phyloP scores from a whole-genome alignment of 2,113 vertebrate species.

The Eonycteris spelaea region DNA sequence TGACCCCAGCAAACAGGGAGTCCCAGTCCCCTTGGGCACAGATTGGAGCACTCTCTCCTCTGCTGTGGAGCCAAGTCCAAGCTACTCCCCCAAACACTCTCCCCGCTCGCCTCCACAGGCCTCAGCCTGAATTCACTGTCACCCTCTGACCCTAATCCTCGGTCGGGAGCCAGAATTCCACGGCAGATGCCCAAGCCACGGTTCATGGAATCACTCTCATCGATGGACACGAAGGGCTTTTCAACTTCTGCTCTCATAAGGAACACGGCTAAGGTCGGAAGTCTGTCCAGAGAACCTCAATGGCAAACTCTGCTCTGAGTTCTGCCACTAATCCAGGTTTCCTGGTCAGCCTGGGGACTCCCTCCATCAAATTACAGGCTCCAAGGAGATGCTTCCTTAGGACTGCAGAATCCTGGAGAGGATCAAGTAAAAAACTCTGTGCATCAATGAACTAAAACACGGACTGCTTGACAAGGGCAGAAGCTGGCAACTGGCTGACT shows the following conservation, averaged over 20 bases:
- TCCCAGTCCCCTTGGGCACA: neutral
- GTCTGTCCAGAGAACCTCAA: neutral
- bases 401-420: neutral
- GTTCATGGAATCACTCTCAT: neutral
- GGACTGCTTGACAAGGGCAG: no score
- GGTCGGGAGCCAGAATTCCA: neutral
- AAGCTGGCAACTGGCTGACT: neutral
- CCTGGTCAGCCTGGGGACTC: neutral
- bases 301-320: neutral
- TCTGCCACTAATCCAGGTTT: neutral
- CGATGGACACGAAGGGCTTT: neutral
- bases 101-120: neutral
- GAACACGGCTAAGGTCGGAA: neutral
- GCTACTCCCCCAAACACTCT: neutral
- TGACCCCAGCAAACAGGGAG: neutral
- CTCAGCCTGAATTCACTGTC: rapidly evolving
- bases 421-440: neutral
- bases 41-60: neutral
- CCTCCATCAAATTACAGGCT: neutral
- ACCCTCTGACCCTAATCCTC: neutral
- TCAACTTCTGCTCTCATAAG: neutral
- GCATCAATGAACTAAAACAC: neutral
- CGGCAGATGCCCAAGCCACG: rapidly evolving
- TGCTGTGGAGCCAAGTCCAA: neutral
- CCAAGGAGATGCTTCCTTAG: neutral